Percentiles rank a stretch among this genome's conserved stretches.
phyloP scores from a whole-genome alignment of 1,140 invertebrate species.

The Heliconius himera region DNA sequence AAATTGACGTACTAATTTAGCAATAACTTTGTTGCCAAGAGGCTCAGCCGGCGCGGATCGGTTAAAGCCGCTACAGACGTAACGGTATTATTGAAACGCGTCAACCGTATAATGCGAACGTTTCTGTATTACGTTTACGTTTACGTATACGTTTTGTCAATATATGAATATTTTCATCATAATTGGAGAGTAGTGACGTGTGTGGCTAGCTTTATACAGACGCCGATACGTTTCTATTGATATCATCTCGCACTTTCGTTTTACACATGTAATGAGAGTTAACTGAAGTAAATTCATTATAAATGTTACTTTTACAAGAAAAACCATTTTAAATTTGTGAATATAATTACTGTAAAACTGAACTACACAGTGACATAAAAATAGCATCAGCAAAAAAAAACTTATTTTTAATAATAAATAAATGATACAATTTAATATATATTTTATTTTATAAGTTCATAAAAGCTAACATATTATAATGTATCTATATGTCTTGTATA shows the following conservation, averaged over 20 bases:
- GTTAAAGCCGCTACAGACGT: conserved; percentile 9
- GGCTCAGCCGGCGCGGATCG: conserved; percentile 1
- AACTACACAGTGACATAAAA: no score
- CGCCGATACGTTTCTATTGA: not conserved
- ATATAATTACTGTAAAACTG: no score
- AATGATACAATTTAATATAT: no score
- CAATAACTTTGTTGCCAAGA: conserved; percentile 8
- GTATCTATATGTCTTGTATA: no score
- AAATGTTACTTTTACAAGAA: no score
- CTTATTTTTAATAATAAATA: no score
- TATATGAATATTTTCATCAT: not conserved
- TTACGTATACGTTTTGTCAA: not conserved
- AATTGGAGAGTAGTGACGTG: not conserved
- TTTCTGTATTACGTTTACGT: not conserved
- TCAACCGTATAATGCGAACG: not conserved
- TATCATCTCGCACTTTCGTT: not conserved
- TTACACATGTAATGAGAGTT: not conserved
- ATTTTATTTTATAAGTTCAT: no score
- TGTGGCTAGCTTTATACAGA: not conserved
- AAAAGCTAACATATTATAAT: no score
- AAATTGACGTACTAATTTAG: not conserved
- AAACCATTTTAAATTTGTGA: no score
- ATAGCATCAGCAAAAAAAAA: no score
- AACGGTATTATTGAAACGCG: conserved; percentile 14
- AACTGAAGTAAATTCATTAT: no score